Evolutionary conservation across 2,797 vertebrate genomes (phyloP), one percentile per base, ranked within the genome.

Genomic region (Betta splendens): DNA sequence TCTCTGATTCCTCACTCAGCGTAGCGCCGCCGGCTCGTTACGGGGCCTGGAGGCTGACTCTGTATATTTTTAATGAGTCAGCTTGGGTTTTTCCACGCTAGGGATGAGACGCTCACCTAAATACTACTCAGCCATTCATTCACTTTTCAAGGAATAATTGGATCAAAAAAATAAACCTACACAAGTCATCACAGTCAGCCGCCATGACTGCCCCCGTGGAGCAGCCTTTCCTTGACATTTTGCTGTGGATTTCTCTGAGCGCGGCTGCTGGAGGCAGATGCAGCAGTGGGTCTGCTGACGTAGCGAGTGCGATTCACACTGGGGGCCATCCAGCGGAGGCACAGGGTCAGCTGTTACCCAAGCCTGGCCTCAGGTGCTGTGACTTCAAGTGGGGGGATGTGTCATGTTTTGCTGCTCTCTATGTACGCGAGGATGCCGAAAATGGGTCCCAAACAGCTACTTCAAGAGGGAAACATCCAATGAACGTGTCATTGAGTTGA

Each of bases 151-250:
- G n/a, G 20, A 70, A 59, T 49, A 58, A 29, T 51, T 25, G 12
- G 43, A 26, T 15, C 25, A 40, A 46, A 37, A 13, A 12, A 9
- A 6, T 1, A 16, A 42, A 42, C 5, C 40, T 23, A 28, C n/a
- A n/a, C n/a, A n/a, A n/a, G n/a, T n/a, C n/a, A n/a, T n/a, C n/a
- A n/a, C n/a, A n/a, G n/a, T 25, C 4, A 7, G 7, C 23, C 4
- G 7, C 4, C 25, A 50, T 52, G 52, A 56, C 39, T 18, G 21
- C 23, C 54, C 62, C 69, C 5, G 10, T 48, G 29, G 64, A 69
- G 59, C 53, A 59, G 74, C 66, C 72, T 83, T 57, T 68, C 23
- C 28, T 68, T 79, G 82, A 85, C 81, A 77, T 83, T 80, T 83
- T 67, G 74, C 59, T 65, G 73, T 69, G 68, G 75, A 77, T 85